phyloP scores from a whole-genome alignment of 2,888 invertebrate species.

The Oasisia sp. region DNA sequence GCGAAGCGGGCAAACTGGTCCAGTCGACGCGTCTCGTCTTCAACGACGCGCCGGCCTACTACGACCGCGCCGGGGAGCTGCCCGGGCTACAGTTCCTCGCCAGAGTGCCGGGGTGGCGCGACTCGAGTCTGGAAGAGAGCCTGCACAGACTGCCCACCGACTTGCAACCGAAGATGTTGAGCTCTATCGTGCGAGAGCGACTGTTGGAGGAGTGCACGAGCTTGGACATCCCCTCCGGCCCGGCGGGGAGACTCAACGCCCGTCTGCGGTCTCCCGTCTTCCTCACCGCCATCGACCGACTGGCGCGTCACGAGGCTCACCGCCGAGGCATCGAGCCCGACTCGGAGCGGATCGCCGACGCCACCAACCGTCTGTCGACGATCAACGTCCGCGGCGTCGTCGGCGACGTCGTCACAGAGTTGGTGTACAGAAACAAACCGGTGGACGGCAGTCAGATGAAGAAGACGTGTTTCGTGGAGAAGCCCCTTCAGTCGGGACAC shows the following conservation, averaged over 20 bases:
- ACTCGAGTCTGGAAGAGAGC: constrained; percentile 32
- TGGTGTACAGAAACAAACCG: constrained; percentile 32
- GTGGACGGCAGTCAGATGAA: constrained; percentile 38
- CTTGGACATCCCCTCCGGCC: constrained; percentile 28
- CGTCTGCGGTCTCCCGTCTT: constrained; percentile 35
- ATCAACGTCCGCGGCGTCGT: constrained; percentile 37
- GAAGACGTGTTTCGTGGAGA: constrained; percentile 39
- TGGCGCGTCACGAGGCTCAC: constrained; percentile 37
- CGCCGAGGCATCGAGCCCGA: constrained; percentile 32
- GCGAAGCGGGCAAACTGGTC: constrained; percentile 35
- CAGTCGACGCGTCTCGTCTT: constrained; percentile 36
- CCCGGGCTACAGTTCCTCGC: constrained; percentile 37
- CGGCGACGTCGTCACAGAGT: constrained; percentile 34
- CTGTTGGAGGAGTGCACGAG: constrained; percentile 33
- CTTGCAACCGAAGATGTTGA: constrained; percentile 42
- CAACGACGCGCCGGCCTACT: constrained; percentile 42
- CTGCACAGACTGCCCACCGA: constrained; percentile 38
- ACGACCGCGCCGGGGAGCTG: constrained; percentile 37
- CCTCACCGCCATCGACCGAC: constrained; percentile 34
- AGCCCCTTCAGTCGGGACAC: constrained; percentile 20
- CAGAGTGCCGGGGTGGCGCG: constrained; percentile 37
- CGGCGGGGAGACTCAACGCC: constrained; percentile 32
- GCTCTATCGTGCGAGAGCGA: constrained; percentile 42
- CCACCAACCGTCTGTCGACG: constrained; percentile 37
- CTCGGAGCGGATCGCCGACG: constrained; percentile 29